Evolutionary conservation across 1,140 invertebrate genomes (phyloP).

Genomic region (Zaprionus inermis): DNA sequence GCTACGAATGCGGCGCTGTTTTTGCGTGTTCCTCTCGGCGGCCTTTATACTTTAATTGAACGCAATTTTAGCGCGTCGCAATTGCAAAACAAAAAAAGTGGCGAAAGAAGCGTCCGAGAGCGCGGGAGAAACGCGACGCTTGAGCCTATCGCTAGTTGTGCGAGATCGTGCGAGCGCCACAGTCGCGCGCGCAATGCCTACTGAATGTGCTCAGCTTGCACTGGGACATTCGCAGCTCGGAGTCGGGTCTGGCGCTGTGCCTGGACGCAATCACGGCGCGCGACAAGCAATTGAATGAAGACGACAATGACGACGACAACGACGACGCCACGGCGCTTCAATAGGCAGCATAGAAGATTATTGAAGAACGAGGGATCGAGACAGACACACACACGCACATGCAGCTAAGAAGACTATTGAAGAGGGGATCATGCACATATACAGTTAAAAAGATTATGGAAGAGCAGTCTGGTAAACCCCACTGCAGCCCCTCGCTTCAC

Average conservation of each 20-base stretch:
- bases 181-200: constrained; percentile 71
- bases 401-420: no score
- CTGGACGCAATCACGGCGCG: constrained; percentile 74
- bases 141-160: constrained; percentile 3
- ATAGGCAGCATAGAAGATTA: not conserved
- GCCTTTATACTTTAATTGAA: constrained; percentile 80
- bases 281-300: constrained; percentile 74
- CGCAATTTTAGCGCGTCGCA: constrained; percentile 71
- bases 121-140: not conserved
- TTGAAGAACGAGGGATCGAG: no score
- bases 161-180: constrained; percentile 54
- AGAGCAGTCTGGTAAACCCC: no score
- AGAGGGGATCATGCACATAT: no score
- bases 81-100: constrained; percentile 45
- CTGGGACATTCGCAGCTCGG: not conserved
- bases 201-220: constrained; percentile 53
- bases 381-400: no score
- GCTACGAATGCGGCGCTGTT: no score
- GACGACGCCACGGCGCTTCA: constrained; percentile 21
- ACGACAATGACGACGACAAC: constrained; percentile 18
- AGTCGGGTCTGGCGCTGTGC: not conserved
- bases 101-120: not conserved
- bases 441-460: no score
- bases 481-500: no score
- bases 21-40: constrained; percentile 33